Evolutionary conservation across 2,113 vertebrate genomes (phyloP).

Genomic region (Coracopsis vasa): DNA sequence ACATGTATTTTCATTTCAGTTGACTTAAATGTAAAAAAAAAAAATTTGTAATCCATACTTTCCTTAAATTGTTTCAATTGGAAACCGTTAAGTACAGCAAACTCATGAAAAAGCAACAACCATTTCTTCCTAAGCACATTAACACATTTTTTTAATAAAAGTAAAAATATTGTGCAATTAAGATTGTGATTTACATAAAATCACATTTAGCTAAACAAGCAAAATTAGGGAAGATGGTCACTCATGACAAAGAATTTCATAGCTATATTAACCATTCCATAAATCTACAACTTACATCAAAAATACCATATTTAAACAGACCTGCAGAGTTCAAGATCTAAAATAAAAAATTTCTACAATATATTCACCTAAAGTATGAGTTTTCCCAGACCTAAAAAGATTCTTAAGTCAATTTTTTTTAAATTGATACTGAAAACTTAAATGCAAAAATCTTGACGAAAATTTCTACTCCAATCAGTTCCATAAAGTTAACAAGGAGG

Average conservation of each 20-base stretch:
- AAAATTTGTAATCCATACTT: neutral
- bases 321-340: neutral
- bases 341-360: neutral
- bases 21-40: neutral
- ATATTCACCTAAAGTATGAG: neutral
- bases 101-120: neutral
- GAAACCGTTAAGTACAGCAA: neutral
- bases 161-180: neutral
- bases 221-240: neutral
- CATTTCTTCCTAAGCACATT: neutral
- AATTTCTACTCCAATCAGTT: slow-evolving; percentile 28
- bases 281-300: neutral
- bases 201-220: neutral
- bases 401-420: neutral
- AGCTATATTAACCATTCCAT: neutral
- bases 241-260: neutral
- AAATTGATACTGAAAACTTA: slow-evolving; percentile 33
- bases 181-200: neutral
- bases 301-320: neutral
- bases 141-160: neutral
- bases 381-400: neutral
- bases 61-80: neutral
- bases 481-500: slow-evolving; percentile 20
- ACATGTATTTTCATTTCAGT: neutral
- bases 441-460: slow-evolving; percentile 26